These are phyloP conservation scores for Cryptocephalus moraei DNA, from an alignment of 2,888 invertebrate species.

Conservation along the genomic window DNA sequence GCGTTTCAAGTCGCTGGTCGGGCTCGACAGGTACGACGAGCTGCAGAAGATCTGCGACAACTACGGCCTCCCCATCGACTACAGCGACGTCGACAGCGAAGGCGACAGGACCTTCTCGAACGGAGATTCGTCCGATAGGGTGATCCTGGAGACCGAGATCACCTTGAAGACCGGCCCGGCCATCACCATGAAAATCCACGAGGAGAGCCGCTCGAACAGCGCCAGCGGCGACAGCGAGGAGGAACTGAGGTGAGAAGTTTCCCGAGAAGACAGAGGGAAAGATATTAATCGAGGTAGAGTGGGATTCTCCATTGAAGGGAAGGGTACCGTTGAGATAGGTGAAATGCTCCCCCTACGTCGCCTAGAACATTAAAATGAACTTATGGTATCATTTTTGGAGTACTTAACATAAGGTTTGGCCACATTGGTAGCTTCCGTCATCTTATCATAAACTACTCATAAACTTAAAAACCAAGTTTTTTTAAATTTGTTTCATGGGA, in stretches of 20 bases:
- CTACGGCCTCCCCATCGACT: conserved; percentile 38
- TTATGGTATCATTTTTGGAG: too few species aligned
- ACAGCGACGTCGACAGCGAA: conserved; percentile 12
- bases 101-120: conserved; percentile 6
- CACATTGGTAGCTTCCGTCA: too few species aligned
- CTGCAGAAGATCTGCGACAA: conserved; percentile 52
- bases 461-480: too few species aligned
- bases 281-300: too few species aligned
- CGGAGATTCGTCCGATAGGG: conserved; percentile 41
- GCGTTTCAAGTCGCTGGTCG: conserved; percentile 47
- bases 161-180: conserved; percentile 71
- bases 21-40: conserved; percentile 35
- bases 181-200: conserved; percentile 75
- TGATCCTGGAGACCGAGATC: conserved; percentile 75
- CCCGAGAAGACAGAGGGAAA: too few species aligned
- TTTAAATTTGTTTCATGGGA: too few species aligned
- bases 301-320: too few species aligned
- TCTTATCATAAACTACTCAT: too few species aligned
- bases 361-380: too few species aligned
- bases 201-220: conserved; percentile 42
- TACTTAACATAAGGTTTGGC: too few species aligned
- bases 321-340: too few species aligned
- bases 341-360: too few species aligned
- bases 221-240: conserved; percentile 29
- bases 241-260: conserved; percentile 9